Evolutionary conservation across 2,113 vertebrate species (phyloP).

Genomic region (Pluvialis apricaria): DNA sequence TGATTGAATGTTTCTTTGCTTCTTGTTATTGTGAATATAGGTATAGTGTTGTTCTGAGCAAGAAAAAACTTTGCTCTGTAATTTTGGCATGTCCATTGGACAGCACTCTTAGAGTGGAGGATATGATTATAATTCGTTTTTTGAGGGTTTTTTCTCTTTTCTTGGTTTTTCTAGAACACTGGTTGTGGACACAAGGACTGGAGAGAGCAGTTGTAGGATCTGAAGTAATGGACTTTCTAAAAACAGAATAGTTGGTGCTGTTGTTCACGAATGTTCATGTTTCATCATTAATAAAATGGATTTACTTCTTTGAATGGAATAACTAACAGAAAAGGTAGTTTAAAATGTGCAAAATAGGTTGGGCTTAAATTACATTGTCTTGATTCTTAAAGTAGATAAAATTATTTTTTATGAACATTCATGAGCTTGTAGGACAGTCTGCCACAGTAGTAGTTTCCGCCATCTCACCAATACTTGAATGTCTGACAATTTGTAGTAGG

Average conservation of each 20-base stretch:
- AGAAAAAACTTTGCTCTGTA: neutral
- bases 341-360: neutral
- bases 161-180: neutral
- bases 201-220: neutral
- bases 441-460: neutral
- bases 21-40: neutral
- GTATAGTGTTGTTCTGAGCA: accelerated
- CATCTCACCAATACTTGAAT: neutral
- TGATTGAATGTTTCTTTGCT: neutral
- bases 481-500: neutral
- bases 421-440: neutral
- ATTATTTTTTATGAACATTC: neutral
- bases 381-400: neutral
- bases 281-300: neutral
- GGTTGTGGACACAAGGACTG: neutral
- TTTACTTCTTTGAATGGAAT: neutral
- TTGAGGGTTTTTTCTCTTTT: neutral
- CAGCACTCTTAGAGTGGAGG: neutral
- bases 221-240: neutral
- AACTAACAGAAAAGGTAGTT: neutral
- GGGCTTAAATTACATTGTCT: neutral
- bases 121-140: neutral
- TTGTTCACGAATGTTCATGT: neutral
- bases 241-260: neutral
- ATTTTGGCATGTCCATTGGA: neutral